These are phyloP conservation scores for Mastacembelus armatus DNA, from an alignment of 2,797 vertebrate genomes.

Conservation along the genomic window DNA sequence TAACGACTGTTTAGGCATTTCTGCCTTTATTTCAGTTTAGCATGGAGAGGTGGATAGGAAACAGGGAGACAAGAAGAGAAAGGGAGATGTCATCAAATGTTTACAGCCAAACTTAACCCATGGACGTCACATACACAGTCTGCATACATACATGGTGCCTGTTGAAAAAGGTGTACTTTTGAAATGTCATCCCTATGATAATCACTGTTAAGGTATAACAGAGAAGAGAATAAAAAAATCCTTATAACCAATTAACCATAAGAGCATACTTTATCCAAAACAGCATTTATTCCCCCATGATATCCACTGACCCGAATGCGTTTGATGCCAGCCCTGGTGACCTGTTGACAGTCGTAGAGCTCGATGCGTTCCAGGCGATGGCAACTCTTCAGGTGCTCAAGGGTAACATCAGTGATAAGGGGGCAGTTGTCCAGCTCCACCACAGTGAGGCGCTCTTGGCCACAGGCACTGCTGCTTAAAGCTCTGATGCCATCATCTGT, in stretches of 20 bases:
- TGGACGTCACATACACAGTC: no score
- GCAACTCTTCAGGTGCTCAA: slow-evolving; percentile 93
- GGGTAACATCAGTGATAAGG: slow-evolving; percentile 90
- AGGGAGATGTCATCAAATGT: no score
- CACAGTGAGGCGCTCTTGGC: slow-evolving; percentile 90
- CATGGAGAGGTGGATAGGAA: no score
- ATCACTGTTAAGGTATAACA: no score
- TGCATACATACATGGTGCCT: no score
- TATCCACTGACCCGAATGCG: slow-evolving; percentile 88
- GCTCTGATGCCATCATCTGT: slow-evolving; percentile 93
- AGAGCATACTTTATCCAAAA: neutral
- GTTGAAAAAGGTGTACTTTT: no score
- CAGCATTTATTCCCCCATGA: neutral
- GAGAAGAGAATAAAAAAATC: neutral
- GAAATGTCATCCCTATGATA: no score
- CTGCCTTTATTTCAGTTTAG: no score
- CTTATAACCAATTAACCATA: neutral
- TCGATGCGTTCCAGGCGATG: slow-evolving; percentile 91
- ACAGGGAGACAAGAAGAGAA: no score
- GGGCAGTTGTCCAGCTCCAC: slow-evolving; percentile 94
- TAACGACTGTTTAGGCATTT: no score
- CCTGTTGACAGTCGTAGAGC: slow-evolving; percentile 94
- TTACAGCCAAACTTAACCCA: no score
- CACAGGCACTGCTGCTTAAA: slow-evolving; percentile 90
- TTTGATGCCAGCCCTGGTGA: slow-evolving; percentile 93